A percentile compares a stretch with the other conserved stretches of the same genome.
phyloP scores from a whole-genome alignment of 2,888 invertebrate species.

The Rhaphigaster nebulosa region DNA sequence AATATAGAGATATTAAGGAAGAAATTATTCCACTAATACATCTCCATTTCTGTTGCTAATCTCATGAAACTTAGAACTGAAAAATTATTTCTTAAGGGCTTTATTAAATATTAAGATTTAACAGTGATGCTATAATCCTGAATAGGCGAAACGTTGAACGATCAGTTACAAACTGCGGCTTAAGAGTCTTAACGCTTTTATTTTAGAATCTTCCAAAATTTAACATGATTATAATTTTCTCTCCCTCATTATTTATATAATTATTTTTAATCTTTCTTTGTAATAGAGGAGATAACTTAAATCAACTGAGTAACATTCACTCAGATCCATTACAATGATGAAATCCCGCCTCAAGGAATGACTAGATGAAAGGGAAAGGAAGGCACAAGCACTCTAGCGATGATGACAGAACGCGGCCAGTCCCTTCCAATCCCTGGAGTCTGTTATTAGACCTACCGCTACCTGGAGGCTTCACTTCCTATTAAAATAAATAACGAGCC shows the following conservation, averaged over 20 bases:
- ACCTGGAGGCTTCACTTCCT: background rate
- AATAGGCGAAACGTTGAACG: too few species aligned
- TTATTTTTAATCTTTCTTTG: background rate
- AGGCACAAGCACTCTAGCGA: background rate
- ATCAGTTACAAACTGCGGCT: too few species aligned
- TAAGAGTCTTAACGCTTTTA: too few species aligned
- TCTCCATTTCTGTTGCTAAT: too few species aligned
- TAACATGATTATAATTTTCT: background rate
- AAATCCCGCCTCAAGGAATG: background rate
- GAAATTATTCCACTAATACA: too few species aligned
- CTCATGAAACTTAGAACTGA: too few species aligned
- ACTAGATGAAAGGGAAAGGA: constrained; percentile 19
- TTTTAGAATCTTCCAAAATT: background rate
- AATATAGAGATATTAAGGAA: too few species aligned
- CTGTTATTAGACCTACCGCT: background rate
- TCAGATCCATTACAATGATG: background rate
- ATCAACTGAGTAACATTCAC: background rate
- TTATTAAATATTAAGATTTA: too few species aligned
- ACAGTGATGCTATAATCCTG: too few species aligned
- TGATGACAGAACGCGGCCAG: background rate
- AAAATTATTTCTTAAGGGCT: too few species aligned
- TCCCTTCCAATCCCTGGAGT: background rate
- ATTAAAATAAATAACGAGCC: background rate
- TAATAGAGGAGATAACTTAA: background rate
- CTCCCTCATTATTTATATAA: background rate